Percentiles rank a stretch among this genome's conserved stretches.
Conservation (phyloP, 2,113 vertebrate genomes). For the Erythrolamprus reginae region DNA sequence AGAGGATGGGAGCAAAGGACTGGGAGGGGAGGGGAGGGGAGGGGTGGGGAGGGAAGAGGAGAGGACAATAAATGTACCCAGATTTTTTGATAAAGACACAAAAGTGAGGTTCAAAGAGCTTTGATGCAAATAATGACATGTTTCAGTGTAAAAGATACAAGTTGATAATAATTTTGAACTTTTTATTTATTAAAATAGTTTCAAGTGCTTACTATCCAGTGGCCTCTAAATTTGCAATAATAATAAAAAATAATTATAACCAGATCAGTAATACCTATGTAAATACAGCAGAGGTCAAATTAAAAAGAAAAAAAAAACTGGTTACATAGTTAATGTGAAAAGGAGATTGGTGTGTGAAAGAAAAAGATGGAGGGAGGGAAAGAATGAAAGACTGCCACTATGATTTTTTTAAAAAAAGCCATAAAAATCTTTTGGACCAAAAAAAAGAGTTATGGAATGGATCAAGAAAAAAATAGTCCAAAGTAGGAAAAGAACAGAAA, state of each 20-base stretch:
- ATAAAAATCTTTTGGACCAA: not conserved
- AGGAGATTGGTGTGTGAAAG: not conserved
- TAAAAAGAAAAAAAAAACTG: not conserved
- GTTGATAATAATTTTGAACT: not conserved
- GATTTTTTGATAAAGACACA: not conserved
- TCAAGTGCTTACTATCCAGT: not conserved
- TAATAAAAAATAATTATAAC: not conserved
- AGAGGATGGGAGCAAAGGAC: not conserved
- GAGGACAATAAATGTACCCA: too few species aligned
- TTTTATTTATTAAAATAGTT: not conserved
- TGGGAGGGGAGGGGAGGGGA: too few species aligned
- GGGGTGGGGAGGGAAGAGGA: too few species aligned
- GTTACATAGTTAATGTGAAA: not conserved
- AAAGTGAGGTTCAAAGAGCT: not conserved
- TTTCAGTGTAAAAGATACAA: not conserved
- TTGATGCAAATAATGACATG: not conserved
- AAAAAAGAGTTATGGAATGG: not conserved
- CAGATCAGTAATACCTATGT: not conserved
- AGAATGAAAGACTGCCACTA: not conserved
- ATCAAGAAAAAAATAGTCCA: not conserved
- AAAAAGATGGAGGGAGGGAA: not conserved
- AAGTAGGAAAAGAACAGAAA: not conserved
- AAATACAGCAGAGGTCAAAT: not conserved
- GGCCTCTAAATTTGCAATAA: not conserved
- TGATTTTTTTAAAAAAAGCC: not conserved